Evolutionary conservation across 2,113 vertebrate genomes (phyloP), one percentile per base, ranked within the genome.

Genomic region (Pontoporia blainvillei): DNA sequence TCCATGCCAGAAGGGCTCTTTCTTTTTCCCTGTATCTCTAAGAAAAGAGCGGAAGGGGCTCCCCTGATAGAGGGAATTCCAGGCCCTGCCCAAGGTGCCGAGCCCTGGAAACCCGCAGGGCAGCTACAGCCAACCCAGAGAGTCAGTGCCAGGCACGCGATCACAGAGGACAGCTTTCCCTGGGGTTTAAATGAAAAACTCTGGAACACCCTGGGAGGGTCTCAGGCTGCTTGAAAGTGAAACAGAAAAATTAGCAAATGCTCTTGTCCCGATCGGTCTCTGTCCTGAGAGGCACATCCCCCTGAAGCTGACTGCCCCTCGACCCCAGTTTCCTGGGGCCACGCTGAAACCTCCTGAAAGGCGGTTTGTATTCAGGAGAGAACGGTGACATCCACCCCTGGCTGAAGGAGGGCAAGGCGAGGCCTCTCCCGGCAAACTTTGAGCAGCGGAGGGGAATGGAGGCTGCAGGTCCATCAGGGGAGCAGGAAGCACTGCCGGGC

Each of bases 271-370:
- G 0, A 4, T 46, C 7, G 2, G 6, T 0, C 34, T 27, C 67
- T 69, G 49, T 29, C 49, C 49, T 44, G 25, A 57, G 11, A 44
- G 62, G 62, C 34, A 27, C n/a, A 34, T 29, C 52, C 25, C 18
- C 6, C 29, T 9, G 75, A 62, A 75, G 39, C 76, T 64, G 57
- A 15, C n/a, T n/a, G 54, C 57, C 6, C 0, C 25, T 34, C 12
- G 5, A 17, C 72, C 39, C 9, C 3, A 0, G 2, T 15, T 59
- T 36, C 72, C 49, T 29, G 1, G 36, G 49, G 36, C 36, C 3
- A 0, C 5, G 14, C 9, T 0, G 31, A 44, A 34, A 13, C 3
- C 3, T 0, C 3, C 3, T 0, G 27, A 44, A 39, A 57, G 34
- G 34, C 2, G 5, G 54, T 5, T 36, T 72, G 54, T 25, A 21